Base-by-base conservation (phyloP, 1,140 invertebrate species). In the Homalodisca vitripennis region DNA sequence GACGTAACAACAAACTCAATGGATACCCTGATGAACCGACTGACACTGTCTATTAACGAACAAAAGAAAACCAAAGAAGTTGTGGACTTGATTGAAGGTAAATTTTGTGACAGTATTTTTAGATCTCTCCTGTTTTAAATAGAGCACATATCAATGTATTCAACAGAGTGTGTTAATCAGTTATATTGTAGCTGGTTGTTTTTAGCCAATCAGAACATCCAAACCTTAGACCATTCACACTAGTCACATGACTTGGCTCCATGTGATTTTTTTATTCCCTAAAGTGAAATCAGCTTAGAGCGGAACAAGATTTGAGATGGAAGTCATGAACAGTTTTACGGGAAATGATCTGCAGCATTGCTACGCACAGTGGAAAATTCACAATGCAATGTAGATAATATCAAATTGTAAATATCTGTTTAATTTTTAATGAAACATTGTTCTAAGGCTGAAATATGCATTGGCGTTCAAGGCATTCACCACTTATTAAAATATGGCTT, bases 11-110 rank as follows among this genome's bases (percentile, higher is more conserved):
- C n/a, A n/a, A 67, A 67, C 41, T 41, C 41, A 10, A 29, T 68
- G 51, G 57, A 70, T 47, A 51, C 65, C 41, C 51, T 74, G 13
- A 67, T 72, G 31, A 68, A 66, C 20, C 67, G 72, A 22, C 67
- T 68, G 17, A 51, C 34, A 27, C 67, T 65, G 46, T 34, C 73
- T 22, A 53, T 64, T 32, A 60, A 66, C 32, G 68, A 70, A 29
- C 70, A 73, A 47, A 65, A 70, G 20, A 63, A 69, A 65, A 20
- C 72, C 17, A 71, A 71, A 65, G 70, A 73, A 62, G 65, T 68
- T 32, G 48, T 53, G 1, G 66, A 46, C 12, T 41, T 65, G 20
- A 62, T 66, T 29, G 32, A 67, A 70, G 55, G 55, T 55, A 57
- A 14, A 13, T 57, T 13, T 34, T 53, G 17, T 55, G 55, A 34